Evolutionary conservation across 2,888 invertebrate genomes (phyloP).

Genomic region (Orthonevra nobilis): DNA sequence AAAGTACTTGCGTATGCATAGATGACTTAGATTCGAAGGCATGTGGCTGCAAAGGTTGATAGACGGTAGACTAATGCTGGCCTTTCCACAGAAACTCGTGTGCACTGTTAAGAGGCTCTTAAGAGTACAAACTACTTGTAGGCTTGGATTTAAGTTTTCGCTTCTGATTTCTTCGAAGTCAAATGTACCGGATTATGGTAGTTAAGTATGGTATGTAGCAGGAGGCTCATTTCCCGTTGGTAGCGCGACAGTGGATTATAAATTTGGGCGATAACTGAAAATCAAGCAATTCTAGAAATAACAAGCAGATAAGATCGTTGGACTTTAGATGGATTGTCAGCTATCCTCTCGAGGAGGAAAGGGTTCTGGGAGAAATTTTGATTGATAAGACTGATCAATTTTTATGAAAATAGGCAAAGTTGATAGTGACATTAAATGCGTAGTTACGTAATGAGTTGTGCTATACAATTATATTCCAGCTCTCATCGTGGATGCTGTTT

Average conservation of each 20-base stretch:
- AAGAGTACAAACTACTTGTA: neutral
- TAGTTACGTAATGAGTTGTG: no score
- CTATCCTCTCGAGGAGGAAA: neutral
- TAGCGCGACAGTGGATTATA: slow-evolving; percentile 23
- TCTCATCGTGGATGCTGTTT: no score
- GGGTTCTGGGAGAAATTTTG: no score
- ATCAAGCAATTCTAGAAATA: slow-evolving; percentile 10
- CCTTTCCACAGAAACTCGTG: neutral
- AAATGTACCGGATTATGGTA: neutral
- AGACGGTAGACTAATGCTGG: neutral
- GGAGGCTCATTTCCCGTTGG: slow-evolving; percentile 26
- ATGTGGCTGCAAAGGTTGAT: neutral
- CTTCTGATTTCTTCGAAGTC: neutral
- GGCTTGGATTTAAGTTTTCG: slow-evolving; percentile 4
- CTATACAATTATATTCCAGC: no score
- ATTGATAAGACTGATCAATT: no score
- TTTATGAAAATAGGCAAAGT: no score
- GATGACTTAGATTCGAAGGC: slow-evolving; percentile 15
- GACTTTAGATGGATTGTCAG: neutral
- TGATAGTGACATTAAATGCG: no score
- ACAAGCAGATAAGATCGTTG: neutral
- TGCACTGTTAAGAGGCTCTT: neutral
- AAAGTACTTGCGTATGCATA: slow-evolving; percentile 1
- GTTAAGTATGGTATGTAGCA: no score
- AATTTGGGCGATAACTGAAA: neutral